These are phyloP conservation scores for Pelodytes ibericus DNA, from an alignment of 2,797 vertebrate species.

Conservation along the genomic window DNA sequence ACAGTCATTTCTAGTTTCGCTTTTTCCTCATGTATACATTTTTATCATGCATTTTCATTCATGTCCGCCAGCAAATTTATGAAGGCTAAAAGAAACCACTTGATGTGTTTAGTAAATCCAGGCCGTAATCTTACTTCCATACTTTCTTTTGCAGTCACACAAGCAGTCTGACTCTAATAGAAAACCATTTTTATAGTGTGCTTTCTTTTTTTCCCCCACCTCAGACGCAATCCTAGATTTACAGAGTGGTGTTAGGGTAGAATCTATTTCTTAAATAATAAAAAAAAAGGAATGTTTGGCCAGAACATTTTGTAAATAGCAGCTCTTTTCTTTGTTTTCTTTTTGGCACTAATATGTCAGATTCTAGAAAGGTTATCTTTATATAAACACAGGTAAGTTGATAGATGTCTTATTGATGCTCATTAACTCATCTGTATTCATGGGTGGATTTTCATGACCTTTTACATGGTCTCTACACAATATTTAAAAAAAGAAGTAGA, in stretches of 20 bases:
- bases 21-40: conserved; percentile 25
- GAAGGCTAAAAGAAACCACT: conserved; percentile 10
- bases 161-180: conserved; percentile 1
- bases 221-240: neutral
- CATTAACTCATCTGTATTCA: no score
- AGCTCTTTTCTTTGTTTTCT: no score
- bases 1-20: conserved; percentile 11
- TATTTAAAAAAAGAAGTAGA: no score
- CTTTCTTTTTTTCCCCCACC: neutral
- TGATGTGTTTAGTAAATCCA: conserved; percentile 38
- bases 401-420: no score
- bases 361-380: no score
- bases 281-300: neutral
- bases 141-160: conserved; percentile 13
- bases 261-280: neutral
- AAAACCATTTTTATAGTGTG: neutral
- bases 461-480: no score
- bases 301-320: neutral
- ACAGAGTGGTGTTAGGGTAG: neutral
- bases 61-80: conserved; percentile 29
- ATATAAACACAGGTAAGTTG: no score
- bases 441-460: no score
- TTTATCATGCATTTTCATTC: conserved; percentile 20
- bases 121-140: conserved; percentile 30
- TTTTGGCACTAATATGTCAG: no score